Percentiles rank a stretch among this genome's conserved stretches.
These are phyloP conservation scores for Holacanthella duospinosa DNA, from an alignment of 2,888 invertebrate genomes.

Conservation along the genomic window DNA sequence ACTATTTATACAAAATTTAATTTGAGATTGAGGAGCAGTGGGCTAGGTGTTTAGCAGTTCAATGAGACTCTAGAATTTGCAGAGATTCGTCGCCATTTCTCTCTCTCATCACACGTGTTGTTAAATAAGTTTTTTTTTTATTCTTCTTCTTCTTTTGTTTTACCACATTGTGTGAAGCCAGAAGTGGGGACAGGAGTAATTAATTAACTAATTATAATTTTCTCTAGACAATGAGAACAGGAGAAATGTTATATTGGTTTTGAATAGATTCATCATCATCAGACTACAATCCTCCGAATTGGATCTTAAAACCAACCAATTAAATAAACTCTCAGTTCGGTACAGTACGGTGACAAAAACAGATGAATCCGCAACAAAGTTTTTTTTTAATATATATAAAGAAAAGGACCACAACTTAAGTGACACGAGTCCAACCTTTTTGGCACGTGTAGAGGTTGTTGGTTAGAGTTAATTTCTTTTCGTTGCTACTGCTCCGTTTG, in stretches of 20 bases:
- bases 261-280: not conserved
- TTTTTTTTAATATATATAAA: no score
- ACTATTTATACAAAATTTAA: no score
- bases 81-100: no score
- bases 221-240: no score
- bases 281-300: no score
- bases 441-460: no score
- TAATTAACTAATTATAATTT: constrained; percentile 3
- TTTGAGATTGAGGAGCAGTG: no score
- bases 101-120: not conserved
- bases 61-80: no score
- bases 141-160: not conserved
- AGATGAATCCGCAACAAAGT: not conserved
- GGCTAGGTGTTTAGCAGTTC: no score
- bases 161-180: not conserved
- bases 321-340: not conserved
- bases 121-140: not conserved
- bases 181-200: not conserved
- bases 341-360: not conserved
- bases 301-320: not conserved
- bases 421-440: not conserved
- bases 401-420: not conserved
- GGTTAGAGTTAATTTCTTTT: no score
- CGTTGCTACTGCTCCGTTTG: no score
- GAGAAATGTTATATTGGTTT: not conserved